Base-by-base conservation (phyloP, 2,888 invertebrate species). In the Nemotelus nigrinus region DNA sequence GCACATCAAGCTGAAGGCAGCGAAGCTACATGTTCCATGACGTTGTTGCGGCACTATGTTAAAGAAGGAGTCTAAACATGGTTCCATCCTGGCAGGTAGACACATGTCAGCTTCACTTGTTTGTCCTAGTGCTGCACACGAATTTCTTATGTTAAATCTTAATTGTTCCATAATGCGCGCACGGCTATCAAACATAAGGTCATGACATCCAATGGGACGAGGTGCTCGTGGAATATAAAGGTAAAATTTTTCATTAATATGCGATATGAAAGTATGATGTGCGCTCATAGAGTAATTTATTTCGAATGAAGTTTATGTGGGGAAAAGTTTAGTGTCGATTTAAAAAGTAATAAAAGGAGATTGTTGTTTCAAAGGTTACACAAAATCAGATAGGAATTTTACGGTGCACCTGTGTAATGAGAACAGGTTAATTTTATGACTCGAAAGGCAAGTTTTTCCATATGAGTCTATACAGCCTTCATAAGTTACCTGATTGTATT, bases 221-320 rank as follows among this genome's bases (percentile, higher is more conserved):
- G 67, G 50, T 68, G 55, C n/a, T 53, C 70, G 43, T 70, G 55
- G 65, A 43, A 7, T 3, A 10, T 8, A 47, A 55, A 50, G 67
- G 48, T 68, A n/a, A 67, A 55, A 53, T 43, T 39, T 70, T 70
- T 70, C 53, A 70, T 70, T 70, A 70, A 70, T 70, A 70, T 70
- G 70, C 70, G 55, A 70, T 41, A 25, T 70, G 70, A 44, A 41
- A 70, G 8, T n/a, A 10, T 65, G 47, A 65, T 41, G 47, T 10
- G 44, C 41, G 5, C 47, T n/a, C 47, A 65, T 65, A 45, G n/a
- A 65, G 65, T 47, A 65, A 65, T 65, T 65, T 65, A 8, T 10
- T 4, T 58, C 4, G 58, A n/a, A 25, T 6, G 43, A 43, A 43
- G 43, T 41, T 41, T 63, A 41, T 41, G 39, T 63, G 63, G 41